A percentile compares a stretch with the other conserved stretches of the same genome.
Evolutionary conservation across 1,140 invertebrate species (phyloP).

Genomic region (Penaeus japonicus): DNA sequence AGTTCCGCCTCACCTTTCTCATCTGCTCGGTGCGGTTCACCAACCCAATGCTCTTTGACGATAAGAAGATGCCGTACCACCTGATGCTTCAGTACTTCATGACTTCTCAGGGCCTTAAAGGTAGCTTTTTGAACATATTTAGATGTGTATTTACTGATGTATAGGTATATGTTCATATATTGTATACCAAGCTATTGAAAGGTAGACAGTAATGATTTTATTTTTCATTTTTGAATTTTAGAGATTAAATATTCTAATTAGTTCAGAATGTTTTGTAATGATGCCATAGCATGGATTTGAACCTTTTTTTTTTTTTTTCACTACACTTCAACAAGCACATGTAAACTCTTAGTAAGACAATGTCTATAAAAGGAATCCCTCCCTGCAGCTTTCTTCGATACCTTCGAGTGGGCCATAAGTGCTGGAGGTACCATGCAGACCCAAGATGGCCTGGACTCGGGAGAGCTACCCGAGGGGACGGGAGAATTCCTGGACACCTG

Average conservation of each 20-base stretch:
- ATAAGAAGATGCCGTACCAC: slow-evolving; percentile 87
- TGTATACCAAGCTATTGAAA: too few relatives aligned
- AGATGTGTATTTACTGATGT: too few relatives aligned
- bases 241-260: too few relatives aligned
- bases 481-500: slow-evolving; percentile 88
- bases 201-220: too few relatives aligned
- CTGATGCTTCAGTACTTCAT: slow-evolving; percentile 89
- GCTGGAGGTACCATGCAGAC: slow-evolving; percentile 64
- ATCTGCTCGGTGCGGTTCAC: slow-evolving; percentile 90
- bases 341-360: too few relatives aligned
- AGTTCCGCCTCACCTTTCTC: slow-evolving; percentile 81
- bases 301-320: neutral
- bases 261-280: too few relatives aligned
- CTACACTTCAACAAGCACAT: neutral
- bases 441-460: slow-evolving; percentile 30
- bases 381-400: slow-evolving; percentile 76
- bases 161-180: too few relatives aligned
- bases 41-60: slow-evolving; percentile 88
- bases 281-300: too few relatives aligned
- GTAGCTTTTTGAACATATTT: slow-evolving; percentile 61
- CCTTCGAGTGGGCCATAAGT: slow-evolving; percentile 81
- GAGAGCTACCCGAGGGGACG: slow-evolving; percentile 67
- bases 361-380: neutral
- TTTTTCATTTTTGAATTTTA: too few relatives aligned
- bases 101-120: slow-evolving; percentile 73